Evolutionary conservation across 2,113 vertebrate genomes (phyloP), one percentile per base, ranked within the genome.

Genomic region (Pleuronectes platessa): DNA sequence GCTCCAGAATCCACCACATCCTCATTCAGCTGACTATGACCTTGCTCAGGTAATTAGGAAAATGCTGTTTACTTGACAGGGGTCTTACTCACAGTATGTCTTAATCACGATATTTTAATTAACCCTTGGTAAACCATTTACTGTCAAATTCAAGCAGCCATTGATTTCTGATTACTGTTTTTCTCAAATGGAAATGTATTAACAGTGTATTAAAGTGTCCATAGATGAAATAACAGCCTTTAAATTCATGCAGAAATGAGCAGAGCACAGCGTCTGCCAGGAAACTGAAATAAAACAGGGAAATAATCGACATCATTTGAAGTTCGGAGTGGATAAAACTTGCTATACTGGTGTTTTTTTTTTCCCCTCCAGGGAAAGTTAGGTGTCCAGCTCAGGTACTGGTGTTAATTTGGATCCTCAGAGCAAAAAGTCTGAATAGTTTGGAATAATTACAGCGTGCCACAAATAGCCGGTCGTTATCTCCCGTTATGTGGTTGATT

Each of bases 351-450:
- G 27, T 31, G 47, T 4, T 18, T 3, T 17, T 1, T 5, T 18
- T 49, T n/a, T n/a, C 3, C 6, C 5, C 2, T 0, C 15, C 47
- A 51, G 17, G 14, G 20, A 18, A 20, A 51, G 47, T 51, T 51
- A 13, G 4, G 5, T 17, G 47, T 51, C 51, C 51, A 21, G 20
- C 20, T n/a, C 18, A 54, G 18, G 5, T 54, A 3, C 2, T 1
- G 5, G 17, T 17, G 2, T 84, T 76, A 86, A 86, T 79, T 74
- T 64, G 69, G 69, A 78, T 20, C 62, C 73, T 71, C 58, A 5
- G 14, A 58, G 84, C 72, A 77, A 86, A 86, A 69, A 65, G 58
- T 64, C 61, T 49, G 76, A 61, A 67, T 65, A 69, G 55, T 75
- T 69, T 5, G 24, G 24, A 76, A 74, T 82, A 81, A 83, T 63